A percentile compares a stretch with the other conserved stretches of the same genome.
phyloP scores from a whole-genome alignment of 2,113 vertebrate genomes.

The Calonectris borealis region DNA sequence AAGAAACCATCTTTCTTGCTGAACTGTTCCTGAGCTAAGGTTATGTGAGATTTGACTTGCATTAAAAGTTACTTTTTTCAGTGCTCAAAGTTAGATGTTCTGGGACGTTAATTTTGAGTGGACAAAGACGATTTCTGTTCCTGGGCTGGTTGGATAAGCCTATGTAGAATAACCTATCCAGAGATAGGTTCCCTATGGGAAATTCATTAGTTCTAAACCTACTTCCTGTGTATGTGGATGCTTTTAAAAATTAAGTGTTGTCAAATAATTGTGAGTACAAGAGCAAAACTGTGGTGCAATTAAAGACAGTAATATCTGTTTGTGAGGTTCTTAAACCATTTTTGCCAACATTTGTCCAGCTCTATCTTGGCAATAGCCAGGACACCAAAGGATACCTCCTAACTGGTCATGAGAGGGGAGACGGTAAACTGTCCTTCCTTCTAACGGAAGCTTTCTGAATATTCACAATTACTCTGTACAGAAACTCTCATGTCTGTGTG shows the following conservation, averaged over 20 bases:
- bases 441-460: not conserved
- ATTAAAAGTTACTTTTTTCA: not conserved
- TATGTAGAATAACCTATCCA: not conserved
- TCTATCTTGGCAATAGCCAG: not conserved
- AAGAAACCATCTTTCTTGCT: not conserved
- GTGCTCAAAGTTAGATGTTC: not conserved
- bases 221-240: not conserved
- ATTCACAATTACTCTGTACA: not conserved
- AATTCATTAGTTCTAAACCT: not conserved
- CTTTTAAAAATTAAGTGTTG: not conserved
- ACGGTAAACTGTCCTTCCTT: not conserved
- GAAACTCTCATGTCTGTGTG: not conserved
- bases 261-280: not conserved
- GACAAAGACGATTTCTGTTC: not conserved
- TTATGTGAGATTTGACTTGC: not conserved
- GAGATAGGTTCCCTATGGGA: not conserved
- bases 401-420: not conserved
- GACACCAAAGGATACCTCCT: not conserved
- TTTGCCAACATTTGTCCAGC: not conserved
- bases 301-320: too few relatives aligned
- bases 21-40: not conserved
- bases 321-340: not conserved
- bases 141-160: not conserved
- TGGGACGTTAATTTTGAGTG: not conserved
- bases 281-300: not conserved